A percentile compares a stretch with the other conserved stretches of the same genome.
Conservation (phyloP, 2,888 invertebrate genomes). For the Megamerina dolium region DNA sequence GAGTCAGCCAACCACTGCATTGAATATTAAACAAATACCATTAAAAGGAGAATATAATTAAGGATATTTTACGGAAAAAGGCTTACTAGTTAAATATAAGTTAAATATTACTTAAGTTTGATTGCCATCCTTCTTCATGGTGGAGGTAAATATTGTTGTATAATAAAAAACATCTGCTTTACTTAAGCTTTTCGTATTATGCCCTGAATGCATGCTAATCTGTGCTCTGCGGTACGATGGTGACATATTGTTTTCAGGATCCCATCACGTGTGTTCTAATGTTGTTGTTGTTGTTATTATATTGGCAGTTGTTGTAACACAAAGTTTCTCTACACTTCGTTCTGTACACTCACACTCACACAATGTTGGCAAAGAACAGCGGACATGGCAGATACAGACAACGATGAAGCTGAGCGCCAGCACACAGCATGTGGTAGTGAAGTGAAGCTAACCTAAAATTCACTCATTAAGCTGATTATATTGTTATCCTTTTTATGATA, state of each 20-base stretch:
- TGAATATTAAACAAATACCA: too few species aligned
- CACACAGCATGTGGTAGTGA: constrained; percentile 8
- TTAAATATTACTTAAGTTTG: too few species aligned
- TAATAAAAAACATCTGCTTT: too few species aligned
- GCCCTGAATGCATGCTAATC: too few species aligned
- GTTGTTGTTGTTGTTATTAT: constrained; percentile 1
- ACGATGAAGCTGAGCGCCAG: neutral
- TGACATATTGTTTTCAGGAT: neutral
- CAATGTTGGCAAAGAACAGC: neutral
- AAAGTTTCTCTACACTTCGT: neutral
- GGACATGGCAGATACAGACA: constrained; percentile 8
- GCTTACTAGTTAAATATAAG: too few species aligned
- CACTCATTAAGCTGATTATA: constrained; percentile 46
- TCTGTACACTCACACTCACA: neutral
- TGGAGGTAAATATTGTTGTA: too few species aligned
- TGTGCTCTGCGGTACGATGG: too few species aligned
- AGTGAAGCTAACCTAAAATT: constrained; percentile 28
- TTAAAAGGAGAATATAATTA: too few species aligned
- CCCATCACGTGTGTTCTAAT: neutral
- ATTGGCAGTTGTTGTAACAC: constrained; percentile 35
- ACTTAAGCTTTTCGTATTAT: too few species aligned
- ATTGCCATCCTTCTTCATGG: too few species aligned
- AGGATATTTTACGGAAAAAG: too few species aligned
- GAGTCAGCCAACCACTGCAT: too few species aligned
- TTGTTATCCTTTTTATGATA: constrained; percentile 45